Evolutionary conservation across 2,113 vertebrate species (phyloP), one percentile per base, ranked within the genome.

Genomic region (Alexandromys fortis): DNA sequence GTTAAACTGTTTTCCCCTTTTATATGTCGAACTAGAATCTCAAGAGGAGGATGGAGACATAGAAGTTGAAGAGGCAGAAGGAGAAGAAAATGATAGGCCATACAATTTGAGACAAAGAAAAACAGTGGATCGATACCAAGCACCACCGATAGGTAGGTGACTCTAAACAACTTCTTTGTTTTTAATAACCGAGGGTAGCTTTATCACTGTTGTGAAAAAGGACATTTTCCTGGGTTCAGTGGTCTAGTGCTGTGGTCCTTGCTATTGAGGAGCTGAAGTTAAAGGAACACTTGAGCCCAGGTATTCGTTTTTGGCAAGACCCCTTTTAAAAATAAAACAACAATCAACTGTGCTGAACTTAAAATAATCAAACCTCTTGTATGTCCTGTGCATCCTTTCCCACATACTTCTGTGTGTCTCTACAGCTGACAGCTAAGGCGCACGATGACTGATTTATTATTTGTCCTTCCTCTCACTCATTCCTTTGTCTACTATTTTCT

Each of bases 41-140:
- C 99, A 99, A 86, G 99, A 99, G 63, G 99, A 99, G 96, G 99
- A 99, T 94, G 99, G 99, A 86, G 99, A 99, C 63, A 99, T 99
- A 96, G 99, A 99, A 99, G 99, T 98, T 92, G 99, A 99, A 97
- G 99, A 99, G 98, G 99, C 98, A 0, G 99, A 99, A 95, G 99
- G 99, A 94, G 99, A 99, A 98, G 99, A 99, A 97, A 99, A 99
- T 26, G 99, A 99, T 98, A 98, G 99, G 4, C 99, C 99, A 0
- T 99, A 99, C 98, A 99, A 99, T 98, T 98, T 99, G 97, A 99
- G 99, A 98, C 99, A 99, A 98, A 99, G 99, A 58, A 99, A 99
- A 98, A 99, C 99, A 10, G 99, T 99, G 97, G 99, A 99, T 97
- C 98, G 99, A 98, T 99, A 99, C 35, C 99, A 99, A 97, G 99